Conservation (phyloP, 2,888 invertebrate species). For the Cheiracanthium punctorium region DNA sequence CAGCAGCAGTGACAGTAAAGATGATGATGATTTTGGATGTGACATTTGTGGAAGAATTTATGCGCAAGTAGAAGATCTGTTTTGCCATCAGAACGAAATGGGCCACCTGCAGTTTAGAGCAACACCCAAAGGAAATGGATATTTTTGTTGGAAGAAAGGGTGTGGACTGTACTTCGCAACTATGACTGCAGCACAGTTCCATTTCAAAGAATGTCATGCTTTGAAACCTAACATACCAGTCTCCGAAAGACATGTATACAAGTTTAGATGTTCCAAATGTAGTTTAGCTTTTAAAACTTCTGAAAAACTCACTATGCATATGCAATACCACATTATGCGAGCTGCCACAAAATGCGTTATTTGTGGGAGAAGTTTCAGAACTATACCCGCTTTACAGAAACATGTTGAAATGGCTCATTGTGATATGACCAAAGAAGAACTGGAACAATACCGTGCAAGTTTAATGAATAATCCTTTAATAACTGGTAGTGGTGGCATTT, state of each 20-base stretch:
- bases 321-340: conserved; percentile 94
- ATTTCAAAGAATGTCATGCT: conserved; percentile 82
- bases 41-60: conserved; percentile 86
- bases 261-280: conserved; percentile 96
- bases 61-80: conserved; percentile 88
- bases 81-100: conserved; percentile 89
- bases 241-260: conserved; percentile 95
- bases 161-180: conserved; percentile 91
- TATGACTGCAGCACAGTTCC: conserved; percentile 87
- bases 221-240: conserved; percentile 80
- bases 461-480: conserved; percentile 85
- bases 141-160: conserved; percentile 91
- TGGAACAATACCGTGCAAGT: conserved; percentile 86
- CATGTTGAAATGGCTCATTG: conserved; percentile 93
- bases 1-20: conserved; percentile 29
- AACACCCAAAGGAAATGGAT: conserved; percentile 81
- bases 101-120: conserved; percentile 81
- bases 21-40: conserved; percentile 79
- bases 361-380: conserved; percentile 93
- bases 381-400: conserved; percentile 90
- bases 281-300: conserved; percentile 96
- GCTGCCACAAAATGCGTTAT: conserved; percentile 95
- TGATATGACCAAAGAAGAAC: conserved; percentile 86
- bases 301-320: conserved; percentile 94
- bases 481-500: conserved; percentile 79